These are phyloP conservation scores for Catalaphyllia jardinei DNA, from an alignment of 64 coral and sea anemone genomes.

Conservation along the genomic window DNA sequence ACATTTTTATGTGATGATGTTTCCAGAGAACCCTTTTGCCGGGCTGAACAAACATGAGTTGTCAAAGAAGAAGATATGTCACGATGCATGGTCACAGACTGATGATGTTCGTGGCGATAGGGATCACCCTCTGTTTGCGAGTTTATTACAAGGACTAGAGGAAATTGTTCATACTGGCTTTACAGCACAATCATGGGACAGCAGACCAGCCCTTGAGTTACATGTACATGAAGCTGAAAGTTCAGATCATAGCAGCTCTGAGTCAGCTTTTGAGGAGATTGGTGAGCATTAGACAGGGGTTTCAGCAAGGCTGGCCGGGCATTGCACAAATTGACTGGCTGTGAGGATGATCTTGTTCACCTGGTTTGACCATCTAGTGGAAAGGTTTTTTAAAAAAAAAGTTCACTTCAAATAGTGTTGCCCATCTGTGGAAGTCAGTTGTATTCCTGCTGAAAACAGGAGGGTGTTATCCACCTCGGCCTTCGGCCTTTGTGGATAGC, in stretches of 20 bases:
- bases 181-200: not conserved
- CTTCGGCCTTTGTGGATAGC: no score
- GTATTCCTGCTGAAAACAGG: no score
- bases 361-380: no score
- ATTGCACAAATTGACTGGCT: no score
- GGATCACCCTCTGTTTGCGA: conserved; percentile 30
- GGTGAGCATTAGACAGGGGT: not conserved
- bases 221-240: not conserved
- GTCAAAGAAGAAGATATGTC: not conserved
- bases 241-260: conserved; percentile 1
- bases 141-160: conserved; percentile 26
- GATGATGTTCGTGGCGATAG: not conserved
- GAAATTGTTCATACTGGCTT: conserved; percentile 38
- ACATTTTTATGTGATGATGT: not conserved
- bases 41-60: conserved; percentile 42
- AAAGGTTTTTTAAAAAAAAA: no score
- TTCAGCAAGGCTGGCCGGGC: not conserved
- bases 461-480: no score
- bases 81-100: not conserved
- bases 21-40: conserved; percentile 10
- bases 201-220: not conserved
- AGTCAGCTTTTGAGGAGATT: not conserved
- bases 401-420: no score
- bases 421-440: no score
- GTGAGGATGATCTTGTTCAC: no score